A percentile compares a stretch with the other conserved stretches of the same genome.
Conservation (phyloP, 2,888 invertebrate species). For the Formica aserva region DNA sequence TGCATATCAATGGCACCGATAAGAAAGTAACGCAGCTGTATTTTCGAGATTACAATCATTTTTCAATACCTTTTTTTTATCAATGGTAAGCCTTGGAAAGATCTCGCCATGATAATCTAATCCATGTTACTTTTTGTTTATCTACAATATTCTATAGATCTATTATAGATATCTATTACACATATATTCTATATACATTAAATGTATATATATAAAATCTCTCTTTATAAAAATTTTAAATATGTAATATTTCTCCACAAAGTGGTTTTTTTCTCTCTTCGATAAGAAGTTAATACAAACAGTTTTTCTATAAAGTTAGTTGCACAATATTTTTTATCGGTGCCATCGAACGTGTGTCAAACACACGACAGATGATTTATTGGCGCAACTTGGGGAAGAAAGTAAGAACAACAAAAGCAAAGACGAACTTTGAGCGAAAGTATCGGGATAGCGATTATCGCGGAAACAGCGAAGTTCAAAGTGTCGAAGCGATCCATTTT, state of each 20-base stretch:
- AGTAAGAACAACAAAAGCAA: not conserved
- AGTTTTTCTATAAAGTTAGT: not conserved
- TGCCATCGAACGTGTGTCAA: not conserved
- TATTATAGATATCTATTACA: not conserved
- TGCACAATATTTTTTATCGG: not conserved
- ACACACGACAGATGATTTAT: conserved; percentile 13
- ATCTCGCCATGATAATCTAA: not conserved
- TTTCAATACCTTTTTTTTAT: conserved; percentile 4
- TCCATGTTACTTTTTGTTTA: not conserved
- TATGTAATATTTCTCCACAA: not conserved
- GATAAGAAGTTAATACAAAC: not conserved
- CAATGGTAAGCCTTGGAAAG: not conserved
- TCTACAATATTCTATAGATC: not conserved
- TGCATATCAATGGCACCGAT: not conserved
- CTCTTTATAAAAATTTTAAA: no score
- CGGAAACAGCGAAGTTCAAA: not conserved
- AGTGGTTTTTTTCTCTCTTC: not conserved
- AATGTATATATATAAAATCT: no score
- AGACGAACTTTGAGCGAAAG: not conserved
- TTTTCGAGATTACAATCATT: not conserved
- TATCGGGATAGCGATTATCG: conserved; percentile 35
- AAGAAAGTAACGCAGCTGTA: not conserved
- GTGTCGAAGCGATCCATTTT: not conserved
- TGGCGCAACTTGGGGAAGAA: not conserved
- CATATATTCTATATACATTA: not conserved